Evolutionary conservation across 2,797 vertebrate genomes (phyloP).

Genomic region (Amniataba percoides): DNA sequence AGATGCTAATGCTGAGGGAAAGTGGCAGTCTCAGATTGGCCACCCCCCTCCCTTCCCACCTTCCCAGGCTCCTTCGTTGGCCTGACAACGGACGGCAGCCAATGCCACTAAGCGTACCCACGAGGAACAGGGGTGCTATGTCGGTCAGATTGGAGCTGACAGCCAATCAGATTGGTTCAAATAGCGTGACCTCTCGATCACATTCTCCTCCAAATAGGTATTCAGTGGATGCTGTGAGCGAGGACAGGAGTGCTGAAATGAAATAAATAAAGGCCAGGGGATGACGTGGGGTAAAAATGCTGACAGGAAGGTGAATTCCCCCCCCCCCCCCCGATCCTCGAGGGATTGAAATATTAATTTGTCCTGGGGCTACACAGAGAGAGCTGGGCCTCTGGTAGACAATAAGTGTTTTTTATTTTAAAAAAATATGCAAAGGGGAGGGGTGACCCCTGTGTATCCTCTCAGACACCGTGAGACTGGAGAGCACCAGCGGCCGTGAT

Average conservation of each 20-base stretch:
- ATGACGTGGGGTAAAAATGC: constrained; percentile 78
- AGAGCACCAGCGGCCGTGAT: constrained; percentile 71
- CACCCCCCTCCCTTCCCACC: constrained; percentile 84
- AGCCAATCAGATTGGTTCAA: constrained; percentile 91
- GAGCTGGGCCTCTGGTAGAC: constrained; percentile 86
- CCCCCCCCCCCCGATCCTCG: constrained; percentile 85
- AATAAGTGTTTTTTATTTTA: constrained; percentile 91
- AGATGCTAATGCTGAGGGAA: constrained; percentile 97
- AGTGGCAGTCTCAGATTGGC: constrained; percentile 96
- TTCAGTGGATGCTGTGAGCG: constrained; percentile 71
- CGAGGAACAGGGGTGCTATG: constrained; percentile 85
- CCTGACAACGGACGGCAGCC: constrained; percentile 86
- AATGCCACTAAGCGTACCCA: constrained; percentile 88
- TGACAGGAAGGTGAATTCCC: constrained; percentile 88
- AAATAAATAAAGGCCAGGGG: constrained; percentile 71
- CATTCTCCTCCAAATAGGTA: constrained; percentile 84
- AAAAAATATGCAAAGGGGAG: constrained; percentile 80
- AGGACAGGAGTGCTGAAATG: constrained; percentile 63
- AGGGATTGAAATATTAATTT: constrained; percentile 98
- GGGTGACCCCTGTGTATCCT: constrained; percentile 73
- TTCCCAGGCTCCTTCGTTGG: constrained; percentile 88
- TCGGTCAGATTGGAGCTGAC: constrained; percentile 91
- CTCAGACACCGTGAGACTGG: constrained; percentile 56
- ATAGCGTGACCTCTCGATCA: constrained; percentile 85
- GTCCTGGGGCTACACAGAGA: constrained; percentile 90